Evolutionary conservation across 1,140 invertebrate genomes (phyloP).

Genomic region (Conus ventricosus): DNA sequence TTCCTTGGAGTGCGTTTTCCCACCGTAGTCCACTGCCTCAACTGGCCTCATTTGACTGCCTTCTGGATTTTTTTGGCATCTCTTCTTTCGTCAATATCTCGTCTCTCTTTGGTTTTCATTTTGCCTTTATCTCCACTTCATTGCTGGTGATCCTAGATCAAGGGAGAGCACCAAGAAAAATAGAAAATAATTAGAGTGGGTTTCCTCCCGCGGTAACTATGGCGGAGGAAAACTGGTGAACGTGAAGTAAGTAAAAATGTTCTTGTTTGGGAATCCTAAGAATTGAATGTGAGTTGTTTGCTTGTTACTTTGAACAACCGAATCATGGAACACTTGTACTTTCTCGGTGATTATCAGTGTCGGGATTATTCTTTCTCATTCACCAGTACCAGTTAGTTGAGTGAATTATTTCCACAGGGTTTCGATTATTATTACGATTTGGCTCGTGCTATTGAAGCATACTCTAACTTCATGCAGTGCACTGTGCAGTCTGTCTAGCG

Average conservation of each 20-base stretch:
- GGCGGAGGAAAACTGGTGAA: conserved; percentile 20
- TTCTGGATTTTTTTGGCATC: too few species aligned
- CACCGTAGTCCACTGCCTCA: too few species aligned
- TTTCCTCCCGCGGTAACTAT: conserved; percentile 19
- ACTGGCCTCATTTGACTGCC: too few species aligned
- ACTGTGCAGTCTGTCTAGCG: too few species aligned
- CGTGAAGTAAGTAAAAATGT: not conserved
- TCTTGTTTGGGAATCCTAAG: not conserved
- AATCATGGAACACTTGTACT: not conserved
- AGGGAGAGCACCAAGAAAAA: not conserved
- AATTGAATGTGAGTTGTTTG: not conserved
- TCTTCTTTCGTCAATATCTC: too few species aligned
- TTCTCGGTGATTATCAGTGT: not conserved
- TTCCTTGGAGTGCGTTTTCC: too few species aligned
- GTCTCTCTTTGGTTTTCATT: too few species aligned
- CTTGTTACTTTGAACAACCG: not conserved
- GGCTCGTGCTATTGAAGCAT: not conserved
- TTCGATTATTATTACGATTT: too few species aligned
- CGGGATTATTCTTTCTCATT: not conserved
- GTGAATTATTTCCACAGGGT: too few species aligned
- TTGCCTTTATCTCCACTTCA: too few species aligned
- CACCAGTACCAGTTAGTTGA: not conserved
- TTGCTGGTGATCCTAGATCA: not conserved
- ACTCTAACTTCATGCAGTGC: not conserved
- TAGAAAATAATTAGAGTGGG: not conserved